phyloP scores from a whole-genome alignment of 2,888 invertebrate genomes.

The Apamea crenata region DNA sequence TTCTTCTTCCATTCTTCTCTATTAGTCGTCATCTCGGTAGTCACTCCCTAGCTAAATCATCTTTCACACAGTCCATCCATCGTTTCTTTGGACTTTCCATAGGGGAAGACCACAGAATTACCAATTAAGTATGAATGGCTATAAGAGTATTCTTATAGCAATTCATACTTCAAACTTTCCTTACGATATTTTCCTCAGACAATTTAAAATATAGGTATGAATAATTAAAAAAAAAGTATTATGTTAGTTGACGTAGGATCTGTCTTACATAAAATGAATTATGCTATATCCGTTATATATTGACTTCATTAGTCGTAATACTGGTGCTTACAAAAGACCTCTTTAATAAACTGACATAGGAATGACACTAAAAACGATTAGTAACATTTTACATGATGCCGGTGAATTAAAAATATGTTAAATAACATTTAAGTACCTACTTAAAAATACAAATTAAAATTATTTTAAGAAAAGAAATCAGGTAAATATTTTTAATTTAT shows the following conservation, averaged over 20 bases:
- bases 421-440: neutral
- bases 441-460: neutral
- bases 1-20: neutral
- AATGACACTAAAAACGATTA: neutral
- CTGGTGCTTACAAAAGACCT: neutral
- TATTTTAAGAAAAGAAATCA: neutral
- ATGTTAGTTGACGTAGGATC: neutral
- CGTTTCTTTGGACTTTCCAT: no score
- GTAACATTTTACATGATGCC: neutral
- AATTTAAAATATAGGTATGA: neutral
- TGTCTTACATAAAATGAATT: neutral
- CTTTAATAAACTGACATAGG: neutral
- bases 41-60: neutral
- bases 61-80: neutral
- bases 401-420: neutral
- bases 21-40: neutral
- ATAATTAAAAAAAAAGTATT: neutral
- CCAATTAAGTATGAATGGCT: no score
- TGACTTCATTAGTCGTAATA: neutral
- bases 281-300: neutral
- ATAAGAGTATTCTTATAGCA: no score
- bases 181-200: neutral
- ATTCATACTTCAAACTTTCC: neutral
- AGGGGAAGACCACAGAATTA: no score
- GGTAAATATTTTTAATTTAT: neutral